Base-by-base conservation (phyloP, 2,888 invertebrate species). In the Cheilosia variabilis region DNA sequence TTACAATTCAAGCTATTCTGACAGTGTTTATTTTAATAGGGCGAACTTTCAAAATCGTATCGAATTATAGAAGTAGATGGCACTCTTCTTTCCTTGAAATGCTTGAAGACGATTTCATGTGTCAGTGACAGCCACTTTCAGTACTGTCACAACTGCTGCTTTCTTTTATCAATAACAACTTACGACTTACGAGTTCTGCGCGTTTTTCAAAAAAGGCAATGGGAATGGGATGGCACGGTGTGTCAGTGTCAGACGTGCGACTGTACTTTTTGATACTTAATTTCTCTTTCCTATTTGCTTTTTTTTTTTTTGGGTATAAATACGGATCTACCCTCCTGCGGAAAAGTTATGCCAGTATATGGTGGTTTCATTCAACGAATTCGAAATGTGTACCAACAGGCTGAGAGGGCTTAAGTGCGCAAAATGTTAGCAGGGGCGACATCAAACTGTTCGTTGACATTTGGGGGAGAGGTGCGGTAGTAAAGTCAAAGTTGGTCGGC, bases 201-300 rank as follows among this genome's bases (percentile, higher is more conserved):
- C 68, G 75, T 68, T 76, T 60, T 41, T 65, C 43, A 34, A 62
- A 65, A 41, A 58, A 43, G 43, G 24, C 27, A 66, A 37, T 37
- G 37, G 37, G 3, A 13, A 47, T 68, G 68, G 41, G 76, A 47
- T 68, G 68, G 58, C 22, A 13, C n/a, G 15, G 13, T n/a, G 55
- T 34, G 68, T 52, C 13, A 37, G 62, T 52, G 68, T 62, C 41
- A 62, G 55, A 69, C 77, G 69, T 62, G 77, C 53, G 77, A 77
- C 77, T 77, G 77, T 77, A 77, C 77, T 77, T 77, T 66, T 55
- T 55, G 77, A 62, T 69, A 77, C 62, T 77, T 77, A 77, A 77
- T 69, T 77, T 69, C 37, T 4, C 6, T n/a, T 58, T 55, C 31
- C 37, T 37, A 37, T 47, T 57, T 75, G 57, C 31, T 19, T 41